phyloP scores from a whole-genome alignment of 2,797 vertebrate genomes.

The Darevskia mixta region DNA sequence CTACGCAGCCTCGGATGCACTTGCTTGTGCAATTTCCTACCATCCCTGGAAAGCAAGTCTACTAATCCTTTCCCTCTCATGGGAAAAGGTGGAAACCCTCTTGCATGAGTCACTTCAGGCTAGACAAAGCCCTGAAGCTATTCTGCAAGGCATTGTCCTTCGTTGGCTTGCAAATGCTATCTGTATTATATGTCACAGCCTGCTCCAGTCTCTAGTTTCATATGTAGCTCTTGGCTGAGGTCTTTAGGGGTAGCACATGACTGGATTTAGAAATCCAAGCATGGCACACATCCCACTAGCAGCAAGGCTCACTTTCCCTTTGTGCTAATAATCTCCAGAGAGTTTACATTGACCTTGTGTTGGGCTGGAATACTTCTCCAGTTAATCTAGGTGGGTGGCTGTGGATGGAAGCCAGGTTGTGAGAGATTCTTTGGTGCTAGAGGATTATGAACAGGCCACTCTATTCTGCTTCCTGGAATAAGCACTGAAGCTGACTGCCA shows the following conservation, averaged over 20 bases:
- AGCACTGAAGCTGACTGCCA: slow-evolving; percentile 49
- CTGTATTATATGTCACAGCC: slow-evolving; percentile 5
- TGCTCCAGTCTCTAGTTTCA: slow-evolving; percentile 43
- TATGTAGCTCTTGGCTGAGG: neutral
- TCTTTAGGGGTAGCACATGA: slow-evolving; percentile 19
- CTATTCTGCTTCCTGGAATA: slow-evolving; percentile 44
- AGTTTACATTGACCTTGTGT: slow-evolving; percentile 56
- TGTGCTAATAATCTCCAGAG: slow-evolving; percentile 41
- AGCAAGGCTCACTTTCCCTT: slow-evolving; percentile 8
- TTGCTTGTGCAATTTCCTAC: slow-evolving; percentile 22
- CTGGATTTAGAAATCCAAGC: slow-evolving; percentile 42
- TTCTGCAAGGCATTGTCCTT: slow-evolving; percentile 22
- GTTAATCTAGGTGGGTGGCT: slow-evolving; percentile 40
- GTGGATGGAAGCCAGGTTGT: slow-evolving; percentile 23
- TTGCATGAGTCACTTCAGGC: neutral
- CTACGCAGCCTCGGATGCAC: slow-evolving; percentile 42
- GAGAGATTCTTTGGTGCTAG: slow-evolving; percentile 19
- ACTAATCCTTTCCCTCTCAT: neutral
- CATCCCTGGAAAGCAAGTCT: slow-evolving; percentile 62
- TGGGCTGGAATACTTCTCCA: slow-evolving; percentile 38
- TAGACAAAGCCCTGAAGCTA: slow-evolving; percentile 41
- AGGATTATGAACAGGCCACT: slow-evolving; percentile 40
- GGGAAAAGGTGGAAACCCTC: slow-evolving; percentile 14
- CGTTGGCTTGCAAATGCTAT: neutral
- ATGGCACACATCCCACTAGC: slow-evolving; percentile 23